Evolutionary conservation across 1,140 invertebrate species (phyloP), one percentile per base, ranked within the genome.

Genomic region (Bombus consobrinus): DNA sequence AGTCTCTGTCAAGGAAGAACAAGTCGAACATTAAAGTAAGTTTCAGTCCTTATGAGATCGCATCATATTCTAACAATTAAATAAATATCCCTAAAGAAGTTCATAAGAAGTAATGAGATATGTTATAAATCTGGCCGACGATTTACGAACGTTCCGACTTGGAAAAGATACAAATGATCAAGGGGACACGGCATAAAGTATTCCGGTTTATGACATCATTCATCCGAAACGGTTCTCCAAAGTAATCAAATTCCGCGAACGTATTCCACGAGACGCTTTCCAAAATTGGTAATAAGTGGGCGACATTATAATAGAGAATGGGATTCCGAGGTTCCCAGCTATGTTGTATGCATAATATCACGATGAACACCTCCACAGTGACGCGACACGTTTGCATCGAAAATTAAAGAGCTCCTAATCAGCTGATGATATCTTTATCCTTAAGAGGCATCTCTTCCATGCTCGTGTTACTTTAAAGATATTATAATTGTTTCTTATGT

Each of bases 1-100:
- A 97, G 92, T 97, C 97, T 0, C 92, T 97, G 13, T 96, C 96
- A 13, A 94, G 95, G 85, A 96, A 96, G 87, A 96, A 95, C 79
- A 96, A 95, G 81, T 94, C 94, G 91, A 95, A 94, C 85, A 86
- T 94, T 59, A 95, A 96, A 94, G 96, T 95, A 85, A 92, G 93
- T 37, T 59, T 57, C 28, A 25, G 64, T 74, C 32, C 18, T 64
- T n/a, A 5, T 53, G 47, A 22, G 18, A 53, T 22, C 47, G 22
- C 47, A 4, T 4, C 12, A 62, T 62, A 62, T n/a, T 62, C 10
- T 62, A n/a, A n/a, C 25, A n/a, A 13, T 62, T 62, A 62, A 62
- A 62, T 62, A 9, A 22, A 53, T 22, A 53, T 53, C 6, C 10
- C 25, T 12, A n/a, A n/a, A 62, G n/a, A n/a, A 64, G n/a, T n/a